phyloP scores from a whole-genome alignment of 23 tunicate genomes.

The Styela clava region DNA sequence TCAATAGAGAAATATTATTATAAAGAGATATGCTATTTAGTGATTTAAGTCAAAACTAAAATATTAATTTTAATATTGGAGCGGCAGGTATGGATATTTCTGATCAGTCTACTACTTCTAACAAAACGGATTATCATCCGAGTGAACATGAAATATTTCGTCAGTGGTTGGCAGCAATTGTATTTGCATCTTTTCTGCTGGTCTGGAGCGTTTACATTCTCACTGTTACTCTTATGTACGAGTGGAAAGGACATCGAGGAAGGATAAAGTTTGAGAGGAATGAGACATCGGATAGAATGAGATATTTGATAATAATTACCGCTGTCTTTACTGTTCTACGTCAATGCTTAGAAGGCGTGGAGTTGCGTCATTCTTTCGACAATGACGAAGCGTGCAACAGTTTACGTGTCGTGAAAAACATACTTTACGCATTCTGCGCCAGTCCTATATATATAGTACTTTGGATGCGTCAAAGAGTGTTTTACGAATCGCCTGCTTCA shows the following conservation, averaged over 20 bases:
- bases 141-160: neutral
- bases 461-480: constrained; percentile 69
- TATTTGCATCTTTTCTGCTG: constrained; percentile 1
- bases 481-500: constrained; percentile 39
- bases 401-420: constrained; percentile 31
- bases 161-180: neutral
- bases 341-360: constrained; percentile 38
- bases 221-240: constrained; percentile 1
- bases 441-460: constrained; percentile 57
- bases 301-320: constrained; percentile 52
- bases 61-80: too few species aligned
- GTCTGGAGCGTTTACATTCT: constrained; percentile 16
- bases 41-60: too few species aligned
- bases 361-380: constrained; percentile 28
- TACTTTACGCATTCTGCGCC: constrained; percentile 42
- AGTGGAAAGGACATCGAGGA: constrained; percentile 11
- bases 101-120: too few species aligned
- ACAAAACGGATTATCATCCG: neutral
- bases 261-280: constrained; percentile 6
- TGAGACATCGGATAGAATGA: constrained; percentile 33
- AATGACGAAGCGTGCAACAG: constrained; percentile 25
- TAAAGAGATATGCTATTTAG: too few species aligned
- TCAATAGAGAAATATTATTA: too few species aligned
- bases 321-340: constrained; percentile 24
- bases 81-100: too few species aligned